These are phyloP conservation scores for Vanessa cardui DNA, from an alignment of 2,888 invertebrate species.

Conservation along the genomic window DNA sequence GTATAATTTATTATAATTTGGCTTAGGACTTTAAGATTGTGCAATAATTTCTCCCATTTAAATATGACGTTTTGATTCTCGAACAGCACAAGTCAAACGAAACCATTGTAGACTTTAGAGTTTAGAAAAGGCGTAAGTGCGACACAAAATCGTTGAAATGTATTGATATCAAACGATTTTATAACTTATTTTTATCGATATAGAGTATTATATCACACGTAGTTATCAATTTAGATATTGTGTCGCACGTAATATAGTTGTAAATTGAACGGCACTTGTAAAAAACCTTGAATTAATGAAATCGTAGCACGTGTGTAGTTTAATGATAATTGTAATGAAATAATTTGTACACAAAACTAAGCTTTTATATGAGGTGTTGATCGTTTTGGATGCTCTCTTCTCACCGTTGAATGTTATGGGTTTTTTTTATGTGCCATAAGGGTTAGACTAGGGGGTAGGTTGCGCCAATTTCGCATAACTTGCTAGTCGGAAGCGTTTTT, in stretches of 20 bases:
- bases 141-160: slow-evolving; percentile 26
- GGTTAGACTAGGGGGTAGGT: slow-evolving; percentile 16
- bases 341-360: slow-evolving; percentile 42
- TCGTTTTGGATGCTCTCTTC: slow-evolving; percentile 27
- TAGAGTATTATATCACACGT: slow-evolving; percentile 39
- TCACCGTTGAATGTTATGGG: slow-evolving; percentile 34
- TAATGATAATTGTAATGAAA: slow-evolving; percentile 8
- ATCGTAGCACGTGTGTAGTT: slow-evolving; percentile 40
- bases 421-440: slow-evolving; percentile 36
- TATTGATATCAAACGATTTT: slow-evolving; percentile 38
- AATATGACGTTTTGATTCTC: slow-evolving; percentile 2
- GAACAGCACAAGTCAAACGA: slow-evolving; percentile 29
- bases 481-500: slow-evolving; percentile 8
- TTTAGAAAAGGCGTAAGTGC: slow-evolving; percentile 20
- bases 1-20: slow-evolving; percentile 20
- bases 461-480: slow-evolving; percentile 15
- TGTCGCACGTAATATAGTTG: slow-evolving; percentile 36
- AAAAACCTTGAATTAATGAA: slow-evolving; percentile 28
- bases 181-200: slow-evolving; percentile 40
- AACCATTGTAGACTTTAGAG: slow-evolving; percentile 26
- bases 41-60: slow-evolving; percentile 27
- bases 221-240: slow-evolving; percentile 28
- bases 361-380: slow-evolving; percentile 41
- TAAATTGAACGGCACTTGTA: slow-evolving; percentile 37
- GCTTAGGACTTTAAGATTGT: slow-evolving; percentile 27